phyloP scores from a whole-genome alignment of 2,797 vertebrate genomes.

The Coregonus sp. region DNA sequence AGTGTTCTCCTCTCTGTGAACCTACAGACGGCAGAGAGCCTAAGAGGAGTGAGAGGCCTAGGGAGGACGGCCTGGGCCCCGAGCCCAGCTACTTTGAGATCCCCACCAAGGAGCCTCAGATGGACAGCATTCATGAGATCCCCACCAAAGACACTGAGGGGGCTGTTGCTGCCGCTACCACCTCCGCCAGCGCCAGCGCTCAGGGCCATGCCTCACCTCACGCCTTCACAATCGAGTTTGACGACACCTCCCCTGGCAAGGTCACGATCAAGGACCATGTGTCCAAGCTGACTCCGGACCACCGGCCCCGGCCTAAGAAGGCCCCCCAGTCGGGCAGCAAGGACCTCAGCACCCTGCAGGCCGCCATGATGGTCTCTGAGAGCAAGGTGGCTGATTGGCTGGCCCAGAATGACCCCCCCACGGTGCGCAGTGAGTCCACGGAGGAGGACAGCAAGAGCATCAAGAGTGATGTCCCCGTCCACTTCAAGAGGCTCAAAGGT shows the following conservation, averaged over 20 bases:
- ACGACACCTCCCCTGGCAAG: slow-evolving; percentile 93
- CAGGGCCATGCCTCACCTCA: slow-evolving; percentile 86
- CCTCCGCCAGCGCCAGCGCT: slow-evolving; percentile 36
- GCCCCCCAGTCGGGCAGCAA: slow-evolving; percentile 76
- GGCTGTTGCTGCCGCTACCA: slow-evolving; percentile 38
- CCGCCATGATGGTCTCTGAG: slow-evolving; percentile 95
- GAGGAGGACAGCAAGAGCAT: slow-evolving; percentile 98
- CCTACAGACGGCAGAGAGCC: slow-evolving; percentile 80
- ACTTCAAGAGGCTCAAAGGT: slow-evolving; percentile 97
- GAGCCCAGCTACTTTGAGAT: slow-evolving; percentile 95
- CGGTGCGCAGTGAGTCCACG: slow-evolving; percentile 88
- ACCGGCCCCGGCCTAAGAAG: slow-evolving; percentile 88
- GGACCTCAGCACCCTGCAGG: slow-evolving; percentile 91
- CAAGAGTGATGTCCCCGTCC: slow-evolving; percentile 94
- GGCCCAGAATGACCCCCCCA: slow-evolving; percentile 94
- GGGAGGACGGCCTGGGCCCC: slow-evolving; percentile 82
- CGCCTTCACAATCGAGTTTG: slow-evolving; percentile 97
- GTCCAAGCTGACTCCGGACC: slow-evolving; percentile 85
- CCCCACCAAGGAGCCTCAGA: slow-evolving; percentile 90
- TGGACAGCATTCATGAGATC: slow-evolving; percentile 90
- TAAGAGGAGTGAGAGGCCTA: slow-evolving; percentile 82
- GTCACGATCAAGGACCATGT: slow-evolving; percentile 98
- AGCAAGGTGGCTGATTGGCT: slow-evolving; percentile 98
- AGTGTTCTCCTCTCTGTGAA: slow-evolving; percentile 22
- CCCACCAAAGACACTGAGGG: slow-evolving; percentile 92